A percentile compares a stretch with the other conserved stretches of the same genome.
Conservation (phyloP, 2,113 vertebrate genomes). For the Zootoca vivipara region DNA sequence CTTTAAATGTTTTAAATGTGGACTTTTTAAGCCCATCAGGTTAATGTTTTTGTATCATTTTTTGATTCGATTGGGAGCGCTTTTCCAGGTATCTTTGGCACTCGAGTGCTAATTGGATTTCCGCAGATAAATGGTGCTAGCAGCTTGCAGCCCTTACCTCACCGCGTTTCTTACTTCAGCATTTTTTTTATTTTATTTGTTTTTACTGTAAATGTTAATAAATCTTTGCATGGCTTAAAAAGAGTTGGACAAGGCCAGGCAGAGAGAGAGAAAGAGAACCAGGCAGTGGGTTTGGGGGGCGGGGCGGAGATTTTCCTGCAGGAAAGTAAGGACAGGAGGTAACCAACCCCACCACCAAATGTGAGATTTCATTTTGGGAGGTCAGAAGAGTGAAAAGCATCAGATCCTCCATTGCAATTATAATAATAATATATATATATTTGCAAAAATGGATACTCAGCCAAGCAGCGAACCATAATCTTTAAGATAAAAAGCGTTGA, state of each 20-base stretch:
- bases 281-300: neutral
- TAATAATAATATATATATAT: neutral
- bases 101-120: slow-evolving; percentile 96
- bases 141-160: slow-evolving; percentile 78
- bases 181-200: slow-evolving; percentile 82
- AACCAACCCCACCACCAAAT: neutral
- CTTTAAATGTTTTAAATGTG: slow-evolving; percentile 83
- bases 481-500: slow-evolving; percentile 73
- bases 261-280: slow-evolving; percentile 20
- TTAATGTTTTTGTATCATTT: slow-evolving; percentile 91
- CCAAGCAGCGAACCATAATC: slow-evolving; percentile 59
- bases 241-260: slow-evolving; percentile 48
- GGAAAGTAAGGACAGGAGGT: slow-evolving; percentile 38
- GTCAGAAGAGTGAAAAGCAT: neutral
- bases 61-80: slow-evolving; percentile 96
- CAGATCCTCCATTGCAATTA: slow-evolving; percentile 32
- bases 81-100: slow-evolving; percentile 96
- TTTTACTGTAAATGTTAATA: slow-evolving; percentile 87
- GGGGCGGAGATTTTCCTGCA: slow-evolving; percentile 54
- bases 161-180: slow-evolving; percentile 76
- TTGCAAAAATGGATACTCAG: slow-evolving; percentile 55
- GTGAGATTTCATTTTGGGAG: neutral
- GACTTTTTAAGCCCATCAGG: slow-evolving; percentile 84
- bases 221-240: slow-evolving; percentile 74
- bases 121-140: slow-evolving; percentile 92